phyloP scores from a whole-genome alignment of 2,888 invertebrate genomes.

The Scaptomyza polygonia region DNA sequence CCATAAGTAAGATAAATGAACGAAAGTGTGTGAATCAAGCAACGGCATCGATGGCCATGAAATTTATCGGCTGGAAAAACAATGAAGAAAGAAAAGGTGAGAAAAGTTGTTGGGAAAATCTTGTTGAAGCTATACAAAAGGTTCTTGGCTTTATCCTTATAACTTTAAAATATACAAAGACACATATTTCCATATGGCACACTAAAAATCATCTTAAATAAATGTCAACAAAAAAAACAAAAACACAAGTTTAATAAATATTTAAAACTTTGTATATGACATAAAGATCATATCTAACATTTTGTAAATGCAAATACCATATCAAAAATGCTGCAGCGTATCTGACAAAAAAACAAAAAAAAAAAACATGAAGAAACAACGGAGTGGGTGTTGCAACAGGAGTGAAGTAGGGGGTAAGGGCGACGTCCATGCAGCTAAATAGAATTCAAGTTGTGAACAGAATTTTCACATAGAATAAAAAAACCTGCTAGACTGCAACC shows the following conservation, averaged over 20 bases:
- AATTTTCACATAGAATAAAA: conserved; percentile 56
- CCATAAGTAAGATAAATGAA: conserved; percentile 6
- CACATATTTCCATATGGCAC: too few relatives aligned
- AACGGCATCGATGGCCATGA: background rate
- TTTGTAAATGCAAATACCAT: conserved; percentile 58
- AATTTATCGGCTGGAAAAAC: too few relatives aligned
- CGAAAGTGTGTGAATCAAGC: too few relatives aligned
- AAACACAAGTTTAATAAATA: conserved; percentile 13
- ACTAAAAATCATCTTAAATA: too few relatives aligned
- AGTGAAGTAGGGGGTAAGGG: background rate
- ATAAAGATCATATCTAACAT: conserved; percentile 47
- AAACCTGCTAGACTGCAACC: conserved; percentile 43
- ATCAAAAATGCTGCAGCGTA: conserved; percentile 47
- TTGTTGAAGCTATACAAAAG: too few relatives aligned
- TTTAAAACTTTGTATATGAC: conserved; percentile 47
- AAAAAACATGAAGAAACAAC: conserved; percentile 33
- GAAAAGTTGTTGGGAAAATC: background rate
- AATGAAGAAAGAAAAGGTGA: background rate
- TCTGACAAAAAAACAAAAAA: conserved; percentile 41
- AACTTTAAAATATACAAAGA: too few relatives aligned
- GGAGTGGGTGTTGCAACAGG: background rate
- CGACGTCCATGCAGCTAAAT: conserved; percentile 49
- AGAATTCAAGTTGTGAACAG: conserved; percentile 66
- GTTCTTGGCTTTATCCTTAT: too few relatives aligned
- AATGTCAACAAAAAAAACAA: background rate